Evolutionary conservation across 1,140 invertebrate genomes (phyloP), one percentile per base, ranked within the genome.

Genomic region (Apolygus lucorum): DNA sequence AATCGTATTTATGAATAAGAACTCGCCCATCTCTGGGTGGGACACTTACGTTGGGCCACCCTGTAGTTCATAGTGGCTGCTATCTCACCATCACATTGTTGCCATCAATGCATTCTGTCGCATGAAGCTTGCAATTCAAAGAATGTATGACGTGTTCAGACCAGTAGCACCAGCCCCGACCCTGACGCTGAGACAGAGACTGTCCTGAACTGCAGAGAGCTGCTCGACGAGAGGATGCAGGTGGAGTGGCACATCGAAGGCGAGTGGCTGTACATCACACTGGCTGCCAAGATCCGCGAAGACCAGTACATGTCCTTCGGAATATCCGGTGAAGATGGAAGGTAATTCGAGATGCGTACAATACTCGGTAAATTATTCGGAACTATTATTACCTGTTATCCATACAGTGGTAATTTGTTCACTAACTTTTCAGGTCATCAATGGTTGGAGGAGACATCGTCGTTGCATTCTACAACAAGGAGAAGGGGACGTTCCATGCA

Each of bases 261-360:
- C 2, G 89, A 92, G 24, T 83, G 85, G 54, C 82, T 93, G 1
- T 85, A 90, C 74, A 87, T 95, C 54, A 87, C 87, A 13, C 77
- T 95, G 13, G 86, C 90, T 0, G 91, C 86, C 0, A 83, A 85
- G 28, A 90, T 95, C 28, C 80, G 83, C 13, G 88, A 91, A 70
- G 88, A 93, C 75, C 90, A 95, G 76, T 96, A 94, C 75, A 89
- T 95, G 78, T 87, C 91, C 0, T 92, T 96, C 71, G 93, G 93
- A 0, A 79, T 93, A 1, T 92, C 90, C 1, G 92, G 91, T 0
- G 84, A 83, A 28, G 84, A 89, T 70, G 88, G 87, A 2, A 82
- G 82, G 79, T 78, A 69, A 76, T 72, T 66, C n/a, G n/a, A n/a
- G n/a, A n/a, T n/a, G n/a, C n/a, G n/a, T n/a, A n/a, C n/a, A n/a